These are phyloP conservation scores for Himalopsyche tibetana DNA, from an alignment of 2,888 invertebrate genomes.

Conservation along the genomic window DNA sequence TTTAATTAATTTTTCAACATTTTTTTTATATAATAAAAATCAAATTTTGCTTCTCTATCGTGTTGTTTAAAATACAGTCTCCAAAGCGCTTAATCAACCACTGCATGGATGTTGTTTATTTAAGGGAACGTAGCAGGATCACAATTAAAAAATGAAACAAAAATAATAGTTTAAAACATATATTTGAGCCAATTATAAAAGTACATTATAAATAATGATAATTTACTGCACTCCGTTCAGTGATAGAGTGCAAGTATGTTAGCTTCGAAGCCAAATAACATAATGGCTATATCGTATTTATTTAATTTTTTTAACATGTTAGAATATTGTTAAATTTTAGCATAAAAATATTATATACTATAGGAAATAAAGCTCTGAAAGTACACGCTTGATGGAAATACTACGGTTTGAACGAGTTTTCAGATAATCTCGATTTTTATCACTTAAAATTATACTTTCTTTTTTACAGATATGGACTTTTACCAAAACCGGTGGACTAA, in stretches of 20 bases:
- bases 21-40: too few species aligned
- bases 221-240: slow-evolving; percentile 9
- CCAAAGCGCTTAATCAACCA: too few species aligned
- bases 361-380: slow-evolving; percentile 42
- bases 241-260: neutral
- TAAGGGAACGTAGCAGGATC: too few species aligned
- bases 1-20: too few species aligned
- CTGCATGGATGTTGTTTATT: too few species aligned
- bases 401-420: neutral
- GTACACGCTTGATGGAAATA: slow-evolving; percentile 33
- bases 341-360: slow-evolving; percentile 33
- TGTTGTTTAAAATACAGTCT: too few species aligned
- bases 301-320: slow-evolving; percentile 32
- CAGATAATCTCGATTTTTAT: slow-evolving; percentile 52
- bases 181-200: slow-evolving; percentile 65
- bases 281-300: slow-evolving; percentile 19
- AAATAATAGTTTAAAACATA: slow-evolving; percentile 58
- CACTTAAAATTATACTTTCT: slow-evolving; percentile 55
- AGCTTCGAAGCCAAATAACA: slow-evolving; percentile 14
- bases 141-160: slow-evolving; percentile 49
- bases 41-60: too few species aligned
- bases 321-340: slow-evolving; percentile 43
- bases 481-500: slow-evolving; percentile 78
- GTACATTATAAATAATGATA: slow-evolving; percentile 54
- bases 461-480: slow-evolving; percentile 79